phyloP scores from a whole-genome alignment of 2,888 invertebrate species.

The Troglohyphantes excavatus region DNA sequence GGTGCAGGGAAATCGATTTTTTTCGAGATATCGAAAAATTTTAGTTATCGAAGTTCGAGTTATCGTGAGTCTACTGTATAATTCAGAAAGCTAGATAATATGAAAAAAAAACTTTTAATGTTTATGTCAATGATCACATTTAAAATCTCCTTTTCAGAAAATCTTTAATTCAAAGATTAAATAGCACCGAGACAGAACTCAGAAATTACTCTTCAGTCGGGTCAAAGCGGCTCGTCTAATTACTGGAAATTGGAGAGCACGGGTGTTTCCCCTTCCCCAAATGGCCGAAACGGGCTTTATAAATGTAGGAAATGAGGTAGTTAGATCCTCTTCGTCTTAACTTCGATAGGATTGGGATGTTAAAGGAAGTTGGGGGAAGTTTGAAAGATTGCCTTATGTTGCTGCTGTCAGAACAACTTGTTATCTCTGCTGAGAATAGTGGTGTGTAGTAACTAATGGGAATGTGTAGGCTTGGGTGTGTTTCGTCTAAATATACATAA shows the following conservation, averaged over 20 bases:
- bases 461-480: background rate
- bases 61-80: too few relatives aligned
- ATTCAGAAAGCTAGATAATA: too few relatives aligned
- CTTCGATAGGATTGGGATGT: background rate
- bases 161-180: too few relatives aligned
- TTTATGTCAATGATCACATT: too few relatives aligned
- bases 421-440: background rate
- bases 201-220: too few relatives aligned
- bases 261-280: background rate
- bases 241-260: background rate
- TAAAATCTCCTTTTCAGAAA: too few relatives aligned
- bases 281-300: background rate
- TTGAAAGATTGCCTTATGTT: constrained; percentile 1
- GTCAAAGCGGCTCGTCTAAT: background rate
- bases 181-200: too few relatives aligned
- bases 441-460: background rate
- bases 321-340: background rate
- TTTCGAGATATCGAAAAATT: too few relatives aligned
- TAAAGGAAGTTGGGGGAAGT: background rate
- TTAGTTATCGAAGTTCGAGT: too few relatives aligned
- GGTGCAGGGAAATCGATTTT: too few relatives aligned
- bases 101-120: too few relatives aligned
- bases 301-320: background rate
- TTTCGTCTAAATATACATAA: background rate
- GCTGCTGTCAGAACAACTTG: background rate